Conservation (phyloP, 2,113 vertebrate genomes). For the Delphinapterus leucas region DNA sequence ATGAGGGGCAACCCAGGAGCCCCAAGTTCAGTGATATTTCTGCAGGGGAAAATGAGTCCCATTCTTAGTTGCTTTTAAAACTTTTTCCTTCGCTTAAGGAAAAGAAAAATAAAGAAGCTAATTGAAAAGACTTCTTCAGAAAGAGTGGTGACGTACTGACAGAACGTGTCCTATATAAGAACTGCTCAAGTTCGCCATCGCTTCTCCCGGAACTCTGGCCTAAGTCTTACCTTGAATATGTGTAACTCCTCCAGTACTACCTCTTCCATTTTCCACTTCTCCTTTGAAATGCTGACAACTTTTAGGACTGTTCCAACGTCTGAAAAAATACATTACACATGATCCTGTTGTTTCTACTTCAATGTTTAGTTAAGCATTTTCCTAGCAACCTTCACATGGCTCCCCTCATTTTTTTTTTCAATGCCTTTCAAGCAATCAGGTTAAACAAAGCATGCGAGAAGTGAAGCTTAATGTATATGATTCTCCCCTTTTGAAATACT, state of each 20-base stretch:
- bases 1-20: constrained; percentile 43
- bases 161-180: neutral
- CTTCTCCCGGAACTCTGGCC: neutral
- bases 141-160: neutral
- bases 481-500: neutral
- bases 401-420: neutral
- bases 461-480: neutral
- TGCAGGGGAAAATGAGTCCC: neutral
- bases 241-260: constrained; percentile 95
- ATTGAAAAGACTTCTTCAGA: constrained; percentile 11
- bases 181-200: neutral
- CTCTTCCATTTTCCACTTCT: constrained; percentile 94
- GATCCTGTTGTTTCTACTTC: neutral
- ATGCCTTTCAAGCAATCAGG: neutral
- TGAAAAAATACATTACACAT: constrained; percentile 72
- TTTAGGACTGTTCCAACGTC: constrained; percentile 93
- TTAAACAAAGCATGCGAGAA: constrained; percentile 3
- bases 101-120: constrained; percentile 37
- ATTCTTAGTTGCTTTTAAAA: constrained; percentile 52
- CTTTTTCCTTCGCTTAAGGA: constrained; percentile 20
- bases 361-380: neutral
- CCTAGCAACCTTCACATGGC: neutral
- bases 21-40: constrained; percentile 60
- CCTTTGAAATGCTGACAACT: constrained; percentile 95
- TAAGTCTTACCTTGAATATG: constrained; percentile 89